Evolutionary conservation across 2,888 invertebrate species (phyloP).

Genomic region (Balanococcus diminutus): DNA sequence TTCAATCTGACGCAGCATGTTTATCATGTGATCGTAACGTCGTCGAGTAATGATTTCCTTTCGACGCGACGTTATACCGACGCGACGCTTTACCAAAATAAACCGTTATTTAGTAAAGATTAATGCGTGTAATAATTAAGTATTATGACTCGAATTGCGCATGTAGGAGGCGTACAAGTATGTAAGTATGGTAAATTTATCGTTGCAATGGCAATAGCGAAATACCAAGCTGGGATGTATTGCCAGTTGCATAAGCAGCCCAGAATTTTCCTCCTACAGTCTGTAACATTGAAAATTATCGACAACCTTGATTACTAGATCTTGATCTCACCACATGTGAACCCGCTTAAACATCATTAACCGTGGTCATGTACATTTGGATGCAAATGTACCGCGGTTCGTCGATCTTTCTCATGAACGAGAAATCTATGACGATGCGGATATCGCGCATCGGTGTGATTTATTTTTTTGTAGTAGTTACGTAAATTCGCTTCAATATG

Average conservation of each 20-base stretch:
- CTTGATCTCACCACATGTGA: neutral
- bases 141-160: neutral
- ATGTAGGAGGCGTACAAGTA: conserved; percentile 19
- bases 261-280: neutral
- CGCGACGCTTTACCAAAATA: conserved; percentile 14
- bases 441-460: no score
- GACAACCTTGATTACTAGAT: conserved; percentile 8
- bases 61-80: no score
- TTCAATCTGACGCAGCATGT: conserved; percentile 28
- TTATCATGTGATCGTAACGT: conserved; percentile 33
- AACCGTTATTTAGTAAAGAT: conserved; percentile 24
- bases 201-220: neutral
- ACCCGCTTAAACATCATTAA: conserved; percentile 2
- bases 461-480: no score
- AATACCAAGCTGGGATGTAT: neutral
- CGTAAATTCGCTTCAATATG: neutral
- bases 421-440: neutral
- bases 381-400: neutral
- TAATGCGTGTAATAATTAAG: neutral
- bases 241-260: neutral
- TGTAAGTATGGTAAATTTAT: neutral
- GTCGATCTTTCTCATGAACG: neutral
- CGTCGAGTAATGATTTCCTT: conserved; percentile 22
- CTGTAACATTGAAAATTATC: neutral
- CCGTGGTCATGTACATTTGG: conserved; percentile 6